A percentile compares a stretch with the other conserved stretches of the same genome.
phyloP scores from a whole-genome alignment of 1,140 invertebrate genomes.

The Drosophila mojavensis region DNA sequence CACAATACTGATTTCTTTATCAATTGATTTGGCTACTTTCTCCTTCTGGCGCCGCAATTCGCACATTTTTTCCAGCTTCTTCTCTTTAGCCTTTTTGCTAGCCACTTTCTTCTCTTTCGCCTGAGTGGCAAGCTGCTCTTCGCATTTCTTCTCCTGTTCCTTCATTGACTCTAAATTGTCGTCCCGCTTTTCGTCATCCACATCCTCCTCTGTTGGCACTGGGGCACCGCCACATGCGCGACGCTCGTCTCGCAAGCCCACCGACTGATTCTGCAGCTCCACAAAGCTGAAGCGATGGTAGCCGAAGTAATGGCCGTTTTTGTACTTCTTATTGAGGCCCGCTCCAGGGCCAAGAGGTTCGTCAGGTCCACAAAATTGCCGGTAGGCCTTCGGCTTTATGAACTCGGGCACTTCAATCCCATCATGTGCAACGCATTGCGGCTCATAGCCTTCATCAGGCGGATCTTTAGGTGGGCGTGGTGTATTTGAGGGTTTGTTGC shows the following conservation, averaged over 20 bases:
- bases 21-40: background rate
- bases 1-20: background rate
- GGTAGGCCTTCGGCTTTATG: conserved; percentile 52
- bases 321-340: conserved; percentile 48
- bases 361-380: conserved; percentile 41
- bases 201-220: conserved; percentile 18
- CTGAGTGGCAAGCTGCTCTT: conserved; percentile 32
- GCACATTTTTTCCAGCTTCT: background rate
- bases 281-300: conserved; percentile 71
- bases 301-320: conserved; percentile 66
- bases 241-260: conserved; percentile 36
- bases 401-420: conserved; percentile 43
- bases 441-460: conserved; percentile 58
- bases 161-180: conserved; percentile 27
- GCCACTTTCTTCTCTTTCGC: conserved; percentile 7
- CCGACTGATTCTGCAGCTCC: conserved; percentile 38
- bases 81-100: conserved; percentile 5
- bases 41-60: background rate
- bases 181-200: conserved; percentile 18
- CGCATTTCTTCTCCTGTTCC: conserved; percentile 39
- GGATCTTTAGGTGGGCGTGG: conserved; percentile 75
- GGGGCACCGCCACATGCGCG: conserved; percentile 35
- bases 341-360: conserved; percentile 73
- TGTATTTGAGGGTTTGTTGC: conserved; percentile 50
- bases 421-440: conserved; percentile 41